Base-by-base conservation (phyloP, 2,888 invertebrate genomes). In the Dexiosoma caninum region DNA sequence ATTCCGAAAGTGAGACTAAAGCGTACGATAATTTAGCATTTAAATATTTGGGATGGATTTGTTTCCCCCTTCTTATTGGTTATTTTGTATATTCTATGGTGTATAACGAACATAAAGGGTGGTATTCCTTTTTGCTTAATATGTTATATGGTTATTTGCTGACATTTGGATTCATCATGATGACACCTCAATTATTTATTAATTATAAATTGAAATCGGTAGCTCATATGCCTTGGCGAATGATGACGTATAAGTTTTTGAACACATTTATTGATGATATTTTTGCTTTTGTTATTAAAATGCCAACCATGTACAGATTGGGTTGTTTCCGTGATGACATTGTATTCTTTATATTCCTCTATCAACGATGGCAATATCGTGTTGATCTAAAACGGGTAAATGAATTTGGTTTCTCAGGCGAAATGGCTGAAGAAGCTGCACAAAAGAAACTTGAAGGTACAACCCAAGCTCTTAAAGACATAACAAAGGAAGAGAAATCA, bases 251-350 rank as follows among this genome's bases (percentile, higher is more conserved):
- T 91, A 99, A 99, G 92, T 98, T 98, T 90, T 93, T 99, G 76
- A 99, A 99, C 90, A 99, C 99, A 21, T 99, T 99, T 91, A 99
- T 99, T 86, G 99, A 99, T 91, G 99, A 99, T 90, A 97, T 99
- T 86, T 99, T 99, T 92, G 99, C 99, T 78, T 99, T 99, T 92
- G 98, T 99, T 82, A 99, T 99, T 86, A 98, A 98, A 91, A 99
- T 99, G 99, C 99, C 99, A 30, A 99, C 98, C 1, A 95, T 99
- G 93, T 99, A 99, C 88, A 93, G 99, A 85, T 90, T 99, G 86
- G 99, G 99, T 44, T 99, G 99, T 91, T 98, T 99, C 92, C 94
- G 99, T 90, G 99, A 99, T 92, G 97, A 99, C 91, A 98, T 99
- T 86, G 96, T 99, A 53, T 99, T 99, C 93, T 95, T 99, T 90